These are phyloP conservation scores for Prochilodus magdalenae DNA, from an alignment of 2,113 vertebrate genomes.

Conservation along the genomic window DNA sequence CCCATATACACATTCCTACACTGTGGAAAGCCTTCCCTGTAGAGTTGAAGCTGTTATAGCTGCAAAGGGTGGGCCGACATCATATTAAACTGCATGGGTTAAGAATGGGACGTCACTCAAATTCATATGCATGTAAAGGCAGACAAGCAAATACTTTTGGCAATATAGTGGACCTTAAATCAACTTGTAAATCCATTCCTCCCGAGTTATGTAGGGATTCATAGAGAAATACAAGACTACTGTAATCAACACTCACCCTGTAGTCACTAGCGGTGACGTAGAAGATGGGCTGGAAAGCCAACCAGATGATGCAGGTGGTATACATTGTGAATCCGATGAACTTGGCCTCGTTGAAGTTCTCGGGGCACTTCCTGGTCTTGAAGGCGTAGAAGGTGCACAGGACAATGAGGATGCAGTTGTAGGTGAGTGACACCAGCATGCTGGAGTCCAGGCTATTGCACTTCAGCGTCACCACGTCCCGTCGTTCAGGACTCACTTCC, in stretches of 20 bases:
- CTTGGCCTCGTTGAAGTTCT: constrained; percentile 99
- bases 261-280: constrained; percentile 98
- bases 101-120: no score
- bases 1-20: no score
- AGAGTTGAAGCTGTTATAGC: no score
- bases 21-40: no score
- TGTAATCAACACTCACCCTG: constrained; percentile 81
- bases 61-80: no score
- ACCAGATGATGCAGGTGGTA: constrained; percentile 99
- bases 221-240: background rate
- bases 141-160: no score
- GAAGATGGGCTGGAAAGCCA: constrained; percentile 99
- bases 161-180: no score
- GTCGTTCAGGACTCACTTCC: constrained; percentile 89
- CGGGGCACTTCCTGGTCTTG: constrained; percentile 98
- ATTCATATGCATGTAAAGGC: no score
- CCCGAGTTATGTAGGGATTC: background rate
- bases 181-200: no score
- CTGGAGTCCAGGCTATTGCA: constrained; percentile 96
- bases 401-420: constrained; percentile 95
- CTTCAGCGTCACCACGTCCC: constrained; percentile 94
- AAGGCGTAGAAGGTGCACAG: constrained; percentile 98
- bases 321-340: constrained; percentile 99
- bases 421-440: constrained; percentile 95
- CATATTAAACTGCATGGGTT: no score